Evolutionary conservation across 1,140 invertebrate species (phyloP), one percentile per base, ranked within the genome.

Genomic region (Zaprionus capensis): DNA sequence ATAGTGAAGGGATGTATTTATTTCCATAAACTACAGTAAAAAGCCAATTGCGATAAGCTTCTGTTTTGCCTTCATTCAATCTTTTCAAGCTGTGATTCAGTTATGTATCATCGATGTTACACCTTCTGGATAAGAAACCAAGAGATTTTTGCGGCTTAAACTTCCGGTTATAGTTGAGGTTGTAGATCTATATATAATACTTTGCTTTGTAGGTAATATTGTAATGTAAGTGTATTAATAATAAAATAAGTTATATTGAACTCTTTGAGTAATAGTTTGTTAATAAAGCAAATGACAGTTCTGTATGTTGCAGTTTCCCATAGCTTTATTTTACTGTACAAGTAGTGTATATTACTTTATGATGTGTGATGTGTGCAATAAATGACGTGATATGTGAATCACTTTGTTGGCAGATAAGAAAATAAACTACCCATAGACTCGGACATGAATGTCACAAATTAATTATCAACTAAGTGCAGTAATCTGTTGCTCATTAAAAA

Each of bases 401-500:
- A 75, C 15, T 49, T 31, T 26, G 51, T 17, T 12, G 4, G 11
- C 34, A 9, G 73, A 76, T 71, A 71, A 71, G 14, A n/a, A 49
- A 26, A 31, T 26, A 46, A 66, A 53, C 38, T 44, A 41, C 17
- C 41, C 51, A 17, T 51, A 49, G 15, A 3, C 38, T 28, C 58
- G 24, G 6, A 59, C 22, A 65, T 55, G 44, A 11, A 31, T 65
- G 65, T 71, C 15, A 41, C 15, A 41, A 22, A 63, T 38, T 63
- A 64, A 55, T 71, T 71, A 75, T 71, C 55, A 71, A 65, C 56
- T 61, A 46, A 71, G 28, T 71, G 26, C 56, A 55, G 44, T 71
- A 71, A 65, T 41, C 61, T 51, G 5, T n/a, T 28, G 46, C 34
- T 26, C 20, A 69, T 59, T 46, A 24, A 59, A 49, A 49, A 17